Conservation (phyloP, 1,140 invertebrate genomes). For the Galleria mellonella region DNA sequence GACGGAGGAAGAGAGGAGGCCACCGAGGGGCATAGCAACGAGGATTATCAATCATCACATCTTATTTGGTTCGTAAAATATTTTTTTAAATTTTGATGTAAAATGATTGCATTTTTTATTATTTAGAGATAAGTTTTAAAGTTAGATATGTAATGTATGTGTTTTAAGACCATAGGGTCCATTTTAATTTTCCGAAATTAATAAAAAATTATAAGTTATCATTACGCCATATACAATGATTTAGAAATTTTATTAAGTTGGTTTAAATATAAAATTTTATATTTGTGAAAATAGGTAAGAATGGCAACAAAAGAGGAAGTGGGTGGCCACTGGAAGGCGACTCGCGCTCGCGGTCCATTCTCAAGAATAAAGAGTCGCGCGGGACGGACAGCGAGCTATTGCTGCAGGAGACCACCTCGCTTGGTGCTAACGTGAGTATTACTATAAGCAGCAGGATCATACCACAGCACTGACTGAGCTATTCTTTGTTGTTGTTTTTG, state of each 20-base stretch:
- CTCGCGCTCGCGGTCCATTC: slow-evolving; percentile 64
- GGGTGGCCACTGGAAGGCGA: slow-evolving; percentile 62
- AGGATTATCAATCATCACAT: slow-evolving; percentile 74
- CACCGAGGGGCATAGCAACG: slow-evolving; percentile 70
- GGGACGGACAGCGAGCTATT: slow-evolving; percentile 72
- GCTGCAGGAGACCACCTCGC: slow-evolving; percentile 63
- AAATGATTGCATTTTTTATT: too few relatives aligned
- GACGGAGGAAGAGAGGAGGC: slow-evolving; percentile 68
- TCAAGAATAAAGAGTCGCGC: slow-evolving; percentile 69
- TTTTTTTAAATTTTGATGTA: background rate
- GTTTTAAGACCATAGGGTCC: too few relatives aligned
- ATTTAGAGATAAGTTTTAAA: too few relatives aligned
- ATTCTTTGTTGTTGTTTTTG: too few relatives aligned
- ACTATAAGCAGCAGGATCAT: background rate
- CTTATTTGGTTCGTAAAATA: slow-evolving; percentile 54
- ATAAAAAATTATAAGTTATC: too few relatives aligned
- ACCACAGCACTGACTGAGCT: too few relatives aligned
- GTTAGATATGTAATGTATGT: too few relatives aligned
- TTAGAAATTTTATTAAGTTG: too few relatives aligned
- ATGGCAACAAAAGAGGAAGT: slow-evolving; percentile 59
- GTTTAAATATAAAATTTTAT: too few relatives aligned
- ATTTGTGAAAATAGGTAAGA: slow-evolving; percentile 47
- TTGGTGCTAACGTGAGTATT: slow-evolving; percentile 59
- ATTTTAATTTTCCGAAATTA: too few relatives aligned
- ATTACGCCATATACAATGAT: too few relatives aligned